Percentiles rank a stretch among this genome's conserved stretches.
Evolutionary conservation across 2,888 invertebrate species (phyloP).

Genomic region (Mythimna impura): DNA sequence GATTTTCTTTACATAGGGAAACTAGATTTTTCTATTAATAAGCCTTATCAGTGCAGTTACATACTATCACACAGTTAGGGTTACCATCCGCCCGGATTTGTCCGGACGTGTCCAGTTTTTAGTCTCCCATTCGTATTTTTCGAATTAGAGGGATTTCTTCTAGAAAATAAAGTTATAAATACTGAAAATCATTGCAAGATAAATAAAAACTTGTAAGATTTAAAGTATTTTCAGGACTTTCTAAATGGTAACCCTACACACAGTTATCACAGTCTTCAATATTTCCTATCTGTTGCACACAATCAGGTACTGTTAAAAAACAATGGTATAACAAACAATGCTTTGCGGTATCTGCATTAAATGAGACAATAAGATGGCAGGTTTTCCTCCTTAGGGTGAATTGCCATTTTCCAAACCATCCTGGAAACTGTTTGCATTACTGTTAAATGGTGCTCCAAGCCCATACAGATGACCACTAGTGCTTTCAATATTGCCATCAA

Average conservation of each 20-base stretch:
- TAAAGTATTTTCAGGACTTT: not conserved
- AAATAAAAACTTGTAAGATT: too few species aligned
- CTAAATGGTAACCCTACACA: conserved; percentile 25
- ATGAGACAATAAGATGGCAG: conserved; percentile 65
- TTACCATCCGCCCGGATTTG: not conserved
- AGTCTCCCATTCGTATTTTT: not conserved
- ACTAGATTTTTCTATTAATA: conserved; percentile 7
- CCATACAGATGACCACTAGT: conserved; percentile 99
- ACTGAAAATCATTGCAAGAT: not conserved
- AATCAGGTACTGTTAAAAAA: conserved; percentile 58
- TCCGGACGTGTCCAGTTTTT: not conserved
- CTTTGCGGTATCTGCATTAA: conserved; percentile 63
- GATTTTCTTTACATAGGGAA: not conserved
- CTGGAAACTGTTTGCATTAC: conserved; percentile 93
- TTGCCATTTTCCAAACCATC: conserved; percentile 92
- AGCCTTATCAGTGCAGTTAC: conserved; percentile 30
- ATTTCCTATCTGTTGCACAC: conserved; percentile 49
- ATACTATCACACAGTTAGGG: conserved; percentile 14
- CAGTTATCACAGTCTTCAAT: conserved; percentile 63
- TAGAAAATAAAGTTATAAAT: not conserved
- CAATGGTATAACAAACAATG: conserved; percentile 21
- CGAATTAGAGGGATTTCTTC: not conserved
- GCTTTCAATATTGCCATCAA: conserved; percentile 99
- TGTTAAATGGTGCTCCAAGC: conserved; percentile 96
- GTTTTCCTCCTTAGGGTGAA: conserved; percentile 77